These are phyloP conservation scores for Pangasianodon gigas DNA, from an alignment of 2,113 vertebrate species.

Conservation along the genomic window DNA sequence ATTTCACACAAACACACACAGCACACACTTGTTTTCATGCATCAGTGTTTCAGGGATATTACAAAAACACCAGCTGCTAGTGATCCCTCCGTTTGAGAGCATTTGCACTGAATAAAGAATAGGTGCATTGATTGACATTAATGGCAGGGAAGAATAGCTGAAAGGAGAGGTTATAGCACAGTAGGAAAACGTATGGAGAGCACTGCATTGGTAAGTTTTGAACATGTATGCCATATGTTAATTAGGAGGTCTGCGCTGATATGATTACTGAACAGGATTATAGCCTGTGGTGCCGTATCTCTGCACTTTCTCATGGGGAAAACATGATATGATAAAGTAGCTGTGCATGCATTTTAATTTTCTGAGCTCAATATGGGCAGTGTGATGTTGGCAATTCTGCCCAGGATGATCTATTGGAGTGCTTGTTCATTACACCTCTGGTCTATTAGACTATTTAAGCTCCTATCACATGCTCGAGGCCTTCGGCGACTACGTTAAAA, in stretches of 20 bases:
- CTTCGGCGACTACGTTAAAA: slow-evolving; percentile 2
- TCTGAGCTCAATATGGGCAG: slow-evolving; percentile 62
- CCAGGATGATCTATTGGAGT: slow-evolving; percentile 70
- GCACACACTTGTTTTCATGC: slow-evolving; percentile 54
- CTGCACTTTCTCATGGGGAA: slow-evolving; percentile 61
- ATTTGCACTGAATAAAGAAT: slow-evolving; percentile 54
- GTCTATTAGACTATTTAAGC: slow-evolving; percentile 60
- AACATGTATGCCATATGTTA: slow-evolving; percentile 74
- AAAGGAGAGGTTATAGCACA: slow-evolving; percentile 66
- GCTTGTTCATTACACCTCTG: slow-evolving; percentile 62
- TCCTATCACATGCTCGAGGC: slow-evolving; percentile 20
- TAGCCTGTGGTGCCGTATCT: slow-evolving; percentile 69
- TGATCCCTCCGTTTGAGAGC: slow-evolving; percentile 3
- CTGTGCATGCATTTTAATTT: slow-evolving; percentile 72
- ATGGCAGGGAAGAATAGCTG: slow-evolving; percentile 66
- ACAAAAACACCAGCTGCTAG: slow-evolving; percentile 49
- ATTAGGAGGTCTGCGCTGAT: slow-evolving; percentile 73
- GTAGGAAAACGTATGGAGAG: slow-evolving; percentile 62
- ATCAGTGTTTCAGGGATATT: slow-evolving; percentile 52
- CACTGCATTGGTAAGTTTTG: slow-evolving; percentile 69
- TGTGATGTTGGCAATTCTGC: slow-evolving; percentile 68
- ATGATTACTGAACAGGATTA: slow-evolving; percentile 73
- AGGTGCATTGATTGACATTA: slow-evolving; percentile 67
- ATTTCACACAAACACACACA: slow-evolving; percentile 51
- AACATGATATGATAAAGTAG: slow-evolving; percentile 70